Evolutionary conservation across 2,113 vertebrate species (phyloP), one percentile per base, ranked within the genome.

Genomic region (Pluvianellus socialis): DNA sequence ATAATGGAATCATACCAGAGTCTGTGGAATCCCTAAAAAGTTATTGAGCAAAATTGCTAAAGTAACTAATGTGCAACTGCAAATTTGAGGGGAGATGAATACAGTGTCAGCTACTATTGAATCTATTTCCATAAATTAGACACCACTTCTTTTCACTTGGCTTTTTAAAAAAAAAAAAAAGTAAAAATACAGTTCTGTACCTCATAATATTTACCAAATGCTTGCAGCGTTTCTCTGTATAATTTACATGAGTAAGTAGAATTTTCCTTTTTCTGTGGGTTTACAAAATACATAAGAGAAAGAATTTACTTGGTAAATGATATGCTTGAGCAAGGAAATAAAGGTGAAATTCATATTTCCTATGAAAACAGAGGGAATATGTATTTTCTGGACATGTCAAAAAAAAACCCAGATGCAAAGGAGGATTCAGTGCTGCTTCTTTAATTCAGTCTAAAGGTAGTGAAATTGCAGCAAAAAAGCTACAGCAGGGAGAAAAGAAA

Each of bases 61-160:
- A 80, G 33, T 79, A 77, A 61, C n/a, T 71, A 68, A 84, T 70
- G 17, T 81, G 24, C 22, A 74, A 24, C 32, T 70, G 50, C 42
- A 74, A 13, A 76, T 83, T 14, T 79, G 67, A 86, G 53, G 28
- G 33, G 45, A 71, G 45, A 67, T 55, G 20, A 75, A 53, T 81
- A 33, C 55, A 23, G 23, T 42, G 62, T 83, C 74, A 73, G 45
- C 82, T 63, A 30, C 63, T 79, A 22, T 38, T 66, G 65, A 79
- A 77, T 77, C 26, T 52, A 16, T 88, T 86, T 92, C 52, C 74
- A 71, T 93, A 77, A 83, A 90, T 93, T 58, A 90, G 45, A 44
- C 62, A 47, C 1, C 12, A 17, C 22, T 70, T 85, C 28, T 63
- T 85, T 85, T 61, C 23, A 49, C 47, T 85, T 49, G 17, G 61